Evolutionary conservation across 1,140 invertebrate species (phyloP).

Genomic region (Drosophila bipectinata): DNA sequence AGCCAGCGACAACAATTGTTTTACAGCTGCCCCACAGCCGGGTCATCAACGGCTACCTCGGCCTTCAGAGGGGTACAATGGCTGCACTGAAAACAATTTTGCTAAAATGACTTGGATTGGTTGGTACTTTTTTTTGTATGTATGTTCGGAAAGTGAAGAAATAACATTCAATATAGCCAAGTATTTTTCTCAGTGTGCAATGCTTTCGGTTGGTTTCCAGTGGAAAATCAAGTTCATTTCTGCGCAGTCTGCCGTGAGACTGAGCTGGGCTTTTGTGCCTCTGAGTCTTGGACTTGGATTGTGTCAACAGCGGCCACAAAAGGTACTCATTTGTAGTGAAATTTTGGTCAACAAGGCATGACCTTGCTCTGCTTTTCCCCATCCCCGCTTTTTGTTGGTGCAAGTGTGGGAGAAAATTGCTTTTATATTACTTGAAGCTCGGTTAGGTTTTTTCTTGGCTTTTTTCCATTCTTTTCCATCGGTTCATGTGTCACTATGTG

Average conservation of each 20-base stretch:
- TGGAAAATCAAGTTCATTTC: slow-evolving; percentile 68
- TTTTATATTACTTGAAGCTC: slow-evolving; percentile 59
- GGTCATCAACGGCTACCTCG: slow-evolving; percentile 34
- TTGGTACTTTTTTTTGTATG: no score
- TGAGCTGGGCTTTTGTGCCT: slow-evolving; percentile 37
- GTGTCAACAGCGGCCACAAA: slow-evolving; percentile 48
- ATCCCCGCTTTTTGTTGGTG: not conserved
- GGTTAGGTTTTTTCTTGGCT: slow-evolving; percentile 16
- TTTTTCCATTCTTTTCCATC: slow-evolving; percentile 6
- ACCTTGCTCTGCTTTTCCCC: slow-evolving; percentile 56
- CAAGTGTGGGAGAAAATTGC: slow-evolving; percentile 52
- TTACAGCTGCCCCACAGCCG: slow-evolving; percentile 21
- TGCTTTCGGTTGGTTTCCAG: slow-evolving; percentile 4
- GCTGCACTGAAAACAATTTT: not conserved
- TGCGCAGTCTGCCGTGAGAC: slow-evolving; percentile 62
- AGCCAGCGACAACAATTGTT: slow-evolving; percentile 74
- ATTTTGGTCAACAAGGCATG: slow-evolving; percentile 67
- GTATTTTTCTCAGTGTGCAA: slow-evolving; percentile 7
- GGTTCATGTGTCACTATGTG: slow-evolving; percentile 47
- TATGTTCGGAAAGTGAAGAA: not conserved
- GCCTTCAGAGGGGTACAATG: slow-evolving; percentile 24
- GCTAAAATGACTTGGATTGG: no score
- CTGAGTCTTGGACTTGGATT: slow-evolving; percentile 23
- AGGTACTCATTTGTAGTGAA: slow-evolving; percentile 62
- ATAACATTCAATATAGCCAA: not conserved